Evolutionary conservation across 2,797 vertebrate genomes (phyloP), one percentile per base, ranked within the genome.

Genomic region (Rhinella marina): DNA sequence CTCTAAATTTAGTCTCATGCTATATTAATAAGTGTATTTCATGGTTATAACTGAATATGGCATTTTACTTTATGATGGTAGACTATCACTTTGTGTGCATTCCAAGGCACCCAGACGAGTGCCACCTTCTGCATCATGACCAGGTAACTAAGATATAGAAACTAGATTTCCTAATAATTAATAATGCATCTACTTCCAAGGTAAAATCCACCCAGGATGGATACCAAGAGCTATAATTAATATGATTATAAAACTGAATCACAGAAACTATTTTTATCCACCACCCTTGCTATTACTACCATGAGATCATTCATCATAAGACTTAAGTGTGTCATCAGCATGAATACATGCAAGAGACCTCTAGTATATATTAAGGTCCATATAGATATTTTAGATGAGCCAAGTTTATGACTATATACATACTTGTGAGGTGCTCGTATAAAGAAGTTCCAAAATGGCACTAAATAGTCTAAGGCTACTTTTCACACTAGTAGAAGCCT

Each of bases 171-270:
- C 25, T 27, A 68, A 68, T 68, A 29, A 68, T 41, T 72, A 41
- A 19, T 7, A 72, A 8, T 19, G 13, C 13, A 32, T 16, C 41
- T 75, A 75, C 21, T 1, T 50, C 73, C 73, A 50, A 52, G 59
- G 7, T 25, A 14, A 48, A 64, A 64, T 81, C 59, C 80, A 66
- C 80, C 61, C 14, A 81, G 59, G 59, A 23, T 48, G 29, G 32
- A 50, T 23, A n/a, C 21, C 23, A 41, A 23, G 57, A 23, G 19
- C 32, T 81, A 19, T 82, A 82, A 82, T 83, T 56, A 83, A 83
- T 80, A 57, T 10, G 19, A 17, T 19, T 61, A 25, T 61, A 59
- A 57, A 79, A 79, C 14, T 10, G 27, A 14, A 54, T 11, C n/a
- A 27, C 77, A 57, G 77, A 79, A 57, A 27, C n/a, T 8, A 27